A percentile compares a stretch with the other conserved stretches of the same genome.
phyloP scores from a whole-genome alignment of 2,797 vertebrate species.

The Eleutherodactylus coqui region DNA sequence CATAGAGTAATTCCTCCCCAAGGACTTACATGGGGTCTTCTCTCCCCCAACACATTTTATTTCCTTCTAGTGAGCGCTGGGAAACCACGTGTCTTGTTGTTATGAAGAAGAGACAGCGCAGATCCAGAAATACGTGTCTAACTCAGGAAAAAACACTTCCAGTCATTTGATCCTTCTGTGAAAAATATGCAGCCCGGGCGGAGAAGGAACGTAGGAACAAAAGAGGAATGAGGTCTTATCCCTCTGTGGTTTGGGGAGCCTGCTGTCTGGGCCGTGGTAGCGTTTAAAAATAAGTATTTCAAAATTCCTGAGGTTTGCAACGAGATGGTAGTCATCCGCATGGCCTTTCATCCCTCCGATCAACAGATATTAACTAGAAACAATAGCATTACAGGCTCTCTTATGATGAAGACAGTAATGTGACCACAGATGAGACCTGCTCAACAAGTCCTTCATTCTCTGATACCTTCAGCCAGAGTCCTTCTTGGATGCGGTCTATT shows the following conservation, averaged over 20 bases:
- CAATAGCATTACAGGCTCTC: not conserved
- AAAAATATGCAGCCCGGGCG: constrained; percentile 43
- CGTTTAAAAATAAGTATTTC: constrained; percentile 55
- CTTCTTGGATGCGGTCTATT: not conserved
- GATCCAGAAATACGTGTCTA: constrained; percentile 54
- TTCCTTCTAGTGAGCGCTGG: not conserved
- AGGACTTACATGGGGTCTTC: not conserved
- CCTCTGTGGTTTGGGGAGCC: constrained; percentile 43
- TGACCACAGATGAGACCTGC: constrained; percentile 33
- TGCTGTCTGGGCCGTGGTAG: constrained; percentile 25
- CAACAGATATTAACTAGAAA: constrained; percentile 23
- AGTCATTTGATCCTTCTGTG: constrained; percentile 57
- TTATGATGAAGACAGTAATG: constrained; percentile 8
- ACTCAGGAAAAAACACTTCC: constrained; percentile 49
- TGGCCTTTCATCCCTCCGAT: constrained; percentile 1
- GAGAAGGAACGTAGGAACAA: constrained; percentile 49
- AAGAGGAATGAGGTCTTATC: constrained; percentile 43
- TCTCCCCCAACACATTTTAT: constrained; percentile 31
- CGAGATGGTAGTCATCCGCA: not conserved
- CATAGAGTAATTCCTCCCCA: constrained; percentile 4
- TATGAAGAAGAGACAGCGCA: constrained; percentile 26
- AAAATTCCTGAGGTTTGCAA: constrained; percentile 45
- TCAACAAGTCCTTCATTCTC: not conserved
- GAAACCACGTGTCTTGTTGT: constrained; percentile 11
- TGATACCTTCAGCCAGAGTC: not conserved